Conservation (phyloP, 2,888 invertebrate species). For the Anarsia innoxiella region DNA sequence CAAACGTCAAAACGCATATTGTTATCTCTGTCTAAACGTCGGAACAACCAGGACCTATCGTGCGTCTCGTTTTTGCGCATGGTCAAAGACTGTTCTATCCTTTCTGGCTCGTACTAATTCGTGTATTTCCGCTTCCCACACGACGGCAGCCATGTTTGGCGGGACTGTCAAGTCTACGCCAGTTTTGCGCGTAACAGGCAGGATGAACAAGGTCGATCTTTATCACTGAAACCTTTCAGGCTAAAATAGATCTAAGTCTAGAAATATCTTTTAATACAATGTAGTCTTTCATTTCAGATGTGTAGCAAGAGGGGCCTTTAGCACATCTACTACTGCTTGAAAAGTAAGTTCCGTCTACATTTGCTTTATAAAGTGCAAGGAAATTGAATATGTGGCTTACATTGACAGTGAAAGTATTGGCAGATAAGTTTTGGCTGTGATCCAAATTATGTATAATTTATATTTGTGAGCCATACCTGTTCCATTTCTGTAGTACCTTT, state of each 20-base stretch:
- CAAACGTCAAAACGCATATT: slow-evolving; percentile 50
- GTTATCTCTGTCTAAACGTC: slow-evolving; percentile 60
- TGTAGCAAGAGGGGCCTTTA: too few relatives aligned
- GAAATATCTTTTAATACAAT: too few relatives aligned
- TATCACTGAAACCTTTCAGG: slow-evolving; percentile 36
- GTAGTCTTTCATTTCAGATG: too few relatives aligned
- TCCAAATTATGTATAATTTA: too few relatives aligned
- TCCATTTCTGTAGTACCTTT: not conserved
- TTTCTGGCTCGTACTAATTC: slow-evolving; percentile 66
- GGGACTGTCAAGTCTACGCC: slow-evolving; percentile 67
- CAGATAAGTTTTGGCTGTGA: not conserved
- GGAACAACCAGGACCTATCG: slow-evolving; percentile 58
- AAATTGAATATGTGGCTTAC: too few relatives aligned
- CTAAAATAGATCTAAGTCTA: too few relatives aligned
- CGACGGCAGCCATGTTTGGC: slow-evolving; percentile 73
- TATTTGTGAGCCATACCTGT: not conserved
- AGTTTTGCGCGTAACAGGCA: slow-evolving; percentile 67
- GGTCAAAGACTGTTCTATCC: slow-evolving; percentile 54
- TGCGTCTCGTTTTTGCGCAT: slow-evolving; percentile 63
- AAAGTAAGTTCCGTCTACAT: not conserved
- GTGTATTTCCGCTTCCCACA: slow-evolving; percentile 72
- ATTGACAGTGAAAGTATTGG: too few relatives aligned
- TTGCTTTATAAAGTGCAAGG: too few relatives aligned
- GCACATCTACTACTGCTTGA: too few relatives aligned
- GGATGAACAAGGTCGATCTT: slow-evolving; percentile 58